Evolutionary conservation across 2,797 vertebrate species (phyloP).

Genomic region (Phoxinus dragarum): DNA sequence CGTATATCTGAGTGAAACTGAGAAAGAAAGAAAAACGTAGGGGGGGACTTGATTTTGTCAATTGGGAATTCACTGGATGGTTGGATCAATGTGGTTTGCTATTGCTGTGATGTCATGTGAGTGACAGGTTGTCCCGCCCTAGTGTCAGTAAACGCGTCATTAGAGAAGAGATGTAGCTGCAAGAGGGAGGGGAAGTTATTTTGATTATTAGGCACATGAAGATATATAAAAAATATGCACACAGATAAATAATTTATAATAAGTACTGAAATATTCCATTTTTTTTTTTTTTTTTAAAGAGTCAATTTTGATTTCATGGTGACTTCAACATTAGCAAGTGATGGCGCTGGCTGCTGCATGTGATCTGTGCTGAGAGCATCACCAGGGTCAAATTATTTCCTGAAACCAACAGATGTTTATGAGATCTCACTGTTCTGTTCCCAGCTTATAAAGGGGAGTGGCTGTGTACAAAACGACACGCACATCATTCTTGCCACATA

Average conservation of each 20-base stretch:
- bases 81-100: not conserved
- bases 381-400: slow-evolving; percentile 39
- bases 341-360: not conserved
- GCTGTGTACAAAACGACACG: not conserved
- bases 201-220: not conserved
- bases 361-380: slow-evolving; percentile 2
- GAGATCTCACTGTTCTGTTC: slow-evolving; percentile 1
- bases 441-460: slow-evolving; percentile 15
- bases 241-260: not conserved
- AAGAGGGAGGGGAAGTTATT: slow-evolving; percentile 1
- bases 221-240: not conserved
- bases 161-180: not conserved
- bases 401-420: slow-evolving; percentile 47
- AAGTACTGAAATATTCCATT: not conserved
- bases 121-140: not conserved
- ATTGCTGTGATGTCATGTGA: not conserved
- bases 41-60: not conserved
- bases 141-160: not conserved
- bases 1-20: not conserved
- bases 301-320: not conserved
- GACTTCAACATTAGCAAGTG: not conserved
- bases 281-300: too few species aligned
- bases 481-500: not conserved
- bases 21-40: too few species aligned
- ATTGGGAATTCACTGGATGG: not conserved